Evolutionary conservation across 2,888 invertebrate genomes (phyloP), one percentile per base, ranked within the genome.

Genomic region (Spilosoma lubricipeda): DNA sequence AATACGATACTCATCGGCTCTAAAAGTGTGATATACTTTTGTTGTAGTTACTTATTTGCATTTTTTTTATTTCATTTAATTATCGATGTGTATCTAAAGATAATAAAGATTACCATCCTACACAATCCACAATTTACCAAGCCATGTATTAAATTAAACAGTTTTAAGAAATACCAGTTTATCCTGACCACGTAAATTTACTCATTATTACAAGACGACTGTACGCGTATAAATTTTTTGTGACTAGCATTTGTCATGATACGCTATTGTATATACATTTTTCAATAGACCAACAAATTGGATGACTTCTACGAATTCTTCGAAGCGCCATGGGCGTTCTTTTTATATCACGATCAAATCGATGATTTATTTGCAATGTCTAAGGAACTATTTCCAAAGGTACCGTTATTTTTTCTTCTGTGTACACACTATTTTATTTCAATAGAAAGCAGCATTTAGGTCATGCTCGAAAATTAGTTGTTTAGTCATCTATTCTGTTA

Each of bases 241-340:
- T 73, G 42, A 67, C 67, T 71, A 70, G 56, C 64, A 68, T 71
- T 73, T 72, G 36, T 59, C 72, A 27, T 59, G 70, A 70, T 39
- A 56, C 36, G 59, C 70, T 66, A 76, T 68, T 79, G 72, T 74
- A 68, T 78, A 30, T 76, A 65, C 64, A 76, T 82, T 79, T 84
- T 86, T 73, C 71, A 84, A 73, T 86, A 95, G 95, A 86, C 93
- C 20, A 91, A 96, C 85, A 92, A 96, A 84, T 96, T 98, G 72
- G 92, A 95, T 27, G 97, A 98, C 89, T 96, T 97, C 63, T 97
- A 95, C 88, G 93, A 96, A 39, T 97, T 96, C 90, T 97, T 98
- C 89, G 93, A 95, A 64, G 95, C 96, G 72, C 96, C 97, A 0
- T 97, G 97, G 97, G 96, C 96, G 0, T 95, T 94, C 79, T 97